Percentiles rank a stretch among this genome's conserved stretches.
phyloP scores from a whole-genome alignment of 2,888 invertebrate species.

The Papilio gigon region DNA sequence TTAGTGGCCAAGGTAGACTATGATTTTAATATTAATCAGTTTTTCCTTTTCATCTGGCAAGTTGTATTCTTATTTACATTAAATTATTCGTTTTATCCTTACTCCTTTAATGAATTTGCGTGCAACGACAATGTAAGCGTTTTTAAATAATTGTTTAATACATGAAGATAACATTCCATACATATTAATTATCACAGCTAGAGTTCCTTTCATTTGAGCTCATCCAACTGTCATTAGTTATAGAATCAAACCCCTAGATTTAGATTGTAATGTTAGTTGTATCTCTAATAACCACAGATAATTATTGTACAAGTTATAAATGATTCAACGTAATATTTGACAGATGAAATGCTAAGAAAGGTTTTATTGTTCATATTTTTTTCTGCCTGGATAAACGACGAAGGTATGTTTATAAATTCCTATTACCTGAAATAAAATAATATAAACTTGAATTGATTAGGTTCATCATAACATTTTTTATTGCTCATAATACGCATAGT shows the following conservation, averaged over 20 bases:
- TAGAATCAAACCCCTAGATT: no score
- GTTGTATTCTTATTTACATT: constrained; percentile 12
- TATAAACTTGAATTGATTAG: neutral
- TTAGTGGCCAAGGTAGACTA: constrained; percentile 63
- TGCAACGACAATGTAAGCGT: neutral
- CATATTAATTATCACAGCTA: neutral
- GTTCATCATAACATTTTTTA: neutral
- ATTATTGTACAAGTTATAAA: no score
- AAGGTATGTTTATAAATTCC: neutral
- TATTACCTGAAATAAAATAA: neutral
- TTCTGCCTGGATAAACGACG: neutral
- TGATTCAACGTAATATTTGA: no score
- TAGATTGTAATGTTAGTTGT: no score
- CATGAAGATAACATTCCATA: neutral
- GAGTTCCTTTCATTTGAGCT: no score
- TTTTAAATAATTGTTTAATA: constrained; percentile 2
- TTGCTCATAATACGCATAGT: neutral
- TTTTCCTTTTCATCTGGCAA: constrained; percentile 4
- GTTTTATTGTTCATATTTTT: neutral
- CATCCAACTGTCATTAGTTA: no score
- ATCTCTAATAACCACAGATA: no score
- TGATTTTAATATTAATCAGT: constrained; percentile 43
- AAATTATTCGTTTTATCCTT: neutral
- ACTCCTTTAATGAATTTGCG: neutral
- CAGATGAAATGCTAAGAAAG: neutral